phyloP scores from a whole-genome alignment of 2,888 invertebrate genomes.

The Melinaea menophilus region DNA sequence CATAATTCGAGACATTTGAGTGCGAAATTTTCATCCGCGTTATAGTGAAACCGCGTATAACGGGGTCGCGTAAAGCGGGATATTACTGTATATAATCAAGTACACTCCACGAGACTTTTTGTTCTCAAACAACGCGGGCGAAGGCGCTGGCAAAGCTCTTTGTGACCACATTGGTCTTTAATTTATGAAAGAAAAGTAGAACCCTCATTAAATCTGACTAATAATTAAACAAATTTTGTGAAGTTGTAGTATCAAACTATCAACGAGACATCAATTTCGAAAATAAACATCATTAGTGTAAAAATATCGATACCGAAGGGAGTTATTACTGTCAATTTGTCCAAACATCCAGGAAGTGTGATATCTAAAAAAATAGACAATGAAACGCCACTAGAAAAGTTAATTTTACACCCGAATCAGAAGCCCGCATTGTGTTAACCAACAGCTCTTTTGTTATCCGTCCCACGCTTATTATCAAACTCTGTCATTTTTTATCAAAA shows the following conservation, averaged over 20 bases:
- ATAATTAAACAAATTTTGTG: constrained; percentile 1
- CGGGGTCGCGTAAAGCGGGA: too few relatives aligned
- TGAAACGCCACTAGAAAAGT: constrained; percentile 56
- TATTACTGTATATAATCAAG: too few relatives aligned
- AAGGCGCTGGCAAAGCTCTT: too few relatives aligned
- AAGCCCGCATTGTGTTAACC: constrained; percentile 72
- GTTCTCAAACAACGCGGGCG: too few relatives aligned
- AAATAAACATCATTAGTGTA: constrained; percentile 4
- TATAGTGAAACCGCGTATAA: too few relatives aligned
- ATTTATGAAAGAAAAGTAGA: not conserved
- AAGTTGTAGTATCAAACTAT: not conserved
- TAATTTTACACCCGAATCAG: constrained; percentile 75
- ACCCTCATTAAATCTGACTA: not conserved
- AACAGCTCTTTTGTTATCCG: constrained; percentile 71
- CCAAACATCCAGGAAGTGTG: constrained; percentile 57
- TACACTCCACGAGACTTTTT: too few relatives aligned
- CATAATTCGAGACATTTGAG: too few relatives aligned
- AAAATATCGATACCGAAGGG: constrained; percentile 6
- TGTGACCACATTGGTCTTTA: too few relatives aligned
- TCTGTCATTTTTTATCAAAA: constrained; percentile 77
- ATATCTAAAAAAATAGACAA: constrained; percentile 62
- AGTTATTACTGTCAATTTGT: constrained; percentile 42
- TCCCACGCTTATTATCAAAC: constrained; percentile 76
- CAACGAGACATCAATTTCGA: not conserved
- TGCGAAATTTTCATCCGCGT: too few relatives aligned